Base-by-base conservation (phyloP, 2,797 vertebrate genomes). In the Sebastes cheni region DNA sequence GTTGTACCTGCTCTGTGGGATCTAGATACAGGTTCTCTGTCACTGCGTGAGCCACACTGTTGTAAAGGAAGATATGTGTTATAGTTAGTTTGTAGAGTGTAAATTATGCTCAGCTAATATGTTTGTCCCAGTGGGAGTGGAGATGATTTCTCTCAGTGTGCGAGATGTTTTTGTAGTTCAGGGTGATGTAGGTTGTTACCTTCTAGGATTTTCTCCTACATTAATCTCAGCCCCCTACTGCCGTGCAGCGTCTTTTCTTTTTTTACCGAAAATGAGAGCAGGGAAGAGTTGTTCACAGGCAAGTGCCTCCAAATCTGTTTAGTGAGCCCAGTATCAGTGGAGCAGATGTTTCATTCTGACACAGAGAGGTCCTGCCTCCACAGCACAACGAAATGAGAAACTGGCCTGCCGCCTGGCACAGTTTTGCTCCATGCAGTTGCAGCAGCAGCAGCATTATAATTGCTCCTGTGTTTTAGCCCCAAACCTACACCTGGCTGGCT, bases 301-400 rank as follows among this genome's bases (percentile, higher is more conserved):
- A 82, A 81, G 56, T 58, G 36, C 69, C 77, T 92, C 23, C 59
- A 69, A 54, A 81, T 87, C 70, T 34, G 66, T 72, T 81, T 55
- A 86, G 73, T 77, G 79, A 85, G 27, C 22, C 29, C 62, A 23
- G 62, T 83, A 58, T 86, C 58, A 55, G 75, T 39, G 62, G 46
- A 91, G 80, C 93, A 95, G 91, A 92, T 94, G 93, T 92, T 93
- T 89, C 72, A 72, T 71, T 80, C 46, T 76, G 79, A 90, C 81
- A 88, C 75, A 81, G 59, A 84, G 56, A 65, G 58, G 70, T 72
- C 60, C 34, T 54, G 70, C 67, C 61, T 83, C 69, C 72, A 59
- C 84, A 90, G 82, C 75, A 72, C 69, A 87, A 72, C 84, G 68
- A 86, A 89, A 84, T 75, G 67, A 82, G 75, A 86, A 70, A 72